Evolutionary conservation across 2,888 invertebrate species (phyloP), one percentile per base, ranked within the genome.

Genomic region (Xanthia icteritia): DNA sequence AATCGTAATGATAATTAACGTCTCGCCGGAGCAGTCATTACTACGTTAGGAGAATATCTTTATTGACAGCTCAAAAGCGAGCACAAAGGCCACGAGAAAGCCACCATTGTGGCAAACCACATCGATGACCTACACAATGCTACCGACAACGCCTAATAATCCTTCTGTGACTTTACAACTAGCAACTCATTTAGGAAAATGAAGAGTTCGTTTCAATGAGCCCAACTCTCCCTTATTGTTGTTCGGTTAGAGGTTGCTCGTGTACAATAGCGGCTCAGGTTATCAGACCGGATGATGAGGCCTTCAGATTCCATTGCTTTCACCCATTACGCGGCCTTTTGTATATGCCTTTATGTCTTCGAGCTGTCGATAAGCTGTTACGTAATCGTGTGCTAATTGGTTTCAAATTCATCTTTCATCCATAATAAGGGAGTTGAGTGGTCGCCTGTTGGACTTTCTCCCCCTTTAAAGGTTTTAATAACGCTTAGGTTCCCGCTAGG

Each of bases 201-300:
- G 95, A 96, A 96, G 94, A 94, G 93, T 92, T 92, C 83, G 89
- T 93, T 93, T 92, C 91, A 91, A 94, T 93, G 92, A 92, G 91
- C 91, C 92, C 92, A 89, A 92, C 92, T 93, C 93, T 93, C 92
- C 93, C 92, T 93, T 92, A 94, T 94, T 93, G 94, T 94, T 91
- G 90, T 89, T 91, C 89, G 86, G 89, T 88, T 90, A 90, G 90
- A 92, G 90, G 93, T 91, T 91, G 91, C 89, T 91, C 89, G 88
- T 89, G 90, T 92, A 95, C 95, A 95, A 95, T 95, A 91, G 94
- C 91, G 76, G 90, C 89, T 92, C 94, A 94, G 95, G 93, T 96
- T 95, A 95, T 95, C 96, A 95, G 96, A 96, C 95, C 96, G 95
- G 88, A 94, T 95, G 95, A 95, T 95, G 95, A 94, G 92, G 93